Conservation (phyloP, 2,113 vertebrate genomes). For the Heterotis niloticus region DNA sequence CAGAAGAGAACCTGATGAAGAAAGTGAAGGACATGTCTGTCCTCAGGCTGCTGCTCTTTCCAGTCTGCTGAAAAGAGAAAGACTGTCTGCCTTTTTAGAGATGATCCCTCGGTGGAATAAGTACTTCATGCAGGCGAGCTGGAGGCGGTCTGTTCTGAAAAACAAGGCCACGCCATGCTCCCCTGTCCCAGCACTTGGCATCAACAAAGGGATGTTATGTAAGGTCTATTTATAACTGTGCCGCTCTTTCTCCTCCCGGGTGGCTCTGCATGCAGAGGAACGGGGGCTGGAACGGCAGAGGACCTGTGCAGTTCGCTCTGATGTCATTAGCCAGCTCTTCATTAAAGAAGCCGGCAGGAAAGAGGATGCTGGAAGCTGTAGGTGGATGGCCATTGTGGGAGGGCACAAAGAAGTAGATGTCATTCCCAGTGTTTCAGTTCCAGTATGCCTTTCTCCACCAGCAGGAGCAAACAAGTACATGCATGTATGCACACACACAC, state of each 20-base stretch:
- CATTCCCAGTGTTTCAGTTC: conserved; percentile 19
- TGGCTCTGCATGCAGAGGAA: conserved; percentile 50
- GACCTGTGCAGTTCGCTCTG: background rate
- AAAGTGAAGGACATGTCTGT: background rate
- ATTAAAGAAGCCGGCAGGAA: background rate
- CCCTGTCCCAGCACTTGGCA: conserved; percentile 62
- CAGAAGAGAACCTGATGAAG: background rate
- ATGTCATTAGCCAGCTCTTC: conserved; percentile 19
- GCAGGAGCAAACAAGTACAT: background rate
- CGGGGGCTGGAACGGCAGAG: conserved; percentile 36
- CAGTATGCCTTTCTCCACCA: background rate
- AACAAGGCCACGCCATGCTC: conserved; percentile 66
- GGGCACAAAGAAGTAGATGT: conserved; percentile 1
- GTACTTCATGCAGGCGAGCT: conserved; percentile 45
- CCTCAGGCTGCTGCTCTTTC: background rate
- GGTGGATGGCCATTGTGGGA: conserved; percentile 19
- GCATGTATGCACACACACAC: background rate
- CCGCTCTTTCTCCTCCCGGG: conserved; percentile 48
- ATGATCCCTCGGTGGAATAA: conserved; percentile 55
- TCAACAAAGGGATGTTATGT: conserved; percentile 70
- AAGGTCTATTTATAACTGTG: conserved; percentile 66
- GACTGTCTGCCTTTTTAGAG: conserved; percentile 62
- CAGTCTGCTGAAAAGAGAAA: conserved; percentile 48
- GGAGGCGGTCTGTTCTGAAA: conserved; percentile 59
- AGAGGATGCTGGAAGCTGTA: conserved; percentile 25